Conservation (phyloP, 2,888 invertebrate genomes). For the Margaritifera margaritifera region DNA sequence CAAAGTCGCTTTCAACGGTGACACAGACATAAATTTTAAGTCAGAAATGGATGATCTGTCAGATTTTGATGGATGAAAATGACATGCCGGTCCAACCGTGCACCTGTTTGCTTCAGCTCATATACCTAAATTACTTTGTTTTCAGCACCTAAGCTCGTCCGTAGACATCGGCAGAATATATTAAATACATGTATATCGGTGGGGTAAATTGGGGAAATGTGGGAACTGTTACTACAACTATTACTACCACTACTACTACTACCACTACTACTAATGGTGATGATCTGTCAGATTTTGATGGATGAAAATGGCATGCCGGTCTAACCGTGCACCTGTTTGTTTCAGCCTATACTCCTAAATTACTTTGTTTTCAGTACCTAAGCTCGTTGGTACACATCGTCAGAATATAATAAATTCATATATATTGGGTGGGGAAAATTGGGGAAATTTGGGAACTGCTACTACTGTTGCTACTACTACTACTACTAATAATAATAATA, state of each 20-base stretch:
- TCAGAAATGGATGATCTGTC: conserved; percentile 38
- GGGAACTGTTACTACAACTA: no score
- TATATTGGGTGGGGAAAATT: no score
- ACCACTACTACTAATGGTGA: conserved; percentile 37
- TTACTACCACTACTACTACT: conserved; percentile 24
- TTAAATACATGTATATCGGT: no score
- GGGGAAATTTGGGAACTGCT: no score
- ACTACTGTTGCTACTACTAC: no score
- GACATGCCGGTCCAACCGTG: conserved; percentile 24
- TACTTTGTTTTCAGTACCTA: conserved; percentile 23
- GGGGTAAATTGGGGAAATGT: no score
- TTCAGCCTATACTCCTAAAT: conserved; percentile 24
- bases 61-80: conserved; percentile 33
- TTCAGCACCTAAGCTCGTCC: conserved; percentile 13
- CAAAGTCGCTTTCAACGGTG: conserved; percentile 33
- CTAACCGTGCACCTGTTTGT: conserved; percentile 32
- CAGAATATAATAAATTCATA: no score
- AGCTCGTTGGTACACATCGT: not conserved
- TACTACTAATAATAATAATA: no score
- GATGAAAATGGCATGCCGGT: conserved; percentile 27
- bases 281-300: conserved; percentile 35
- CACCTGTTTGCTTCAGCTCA: conserved; percentile 34
- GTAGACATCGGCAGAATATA: not conserved
- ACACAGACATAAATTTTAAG: conserved; percentile 46
- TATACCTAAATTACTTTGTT: conserved; percentile 29